These are phyloP conservation scores for Crenichthys baileyi DNA, from an alignment of 2,797 vertebrate genomes.

Conservation along the genomic window DNA sequence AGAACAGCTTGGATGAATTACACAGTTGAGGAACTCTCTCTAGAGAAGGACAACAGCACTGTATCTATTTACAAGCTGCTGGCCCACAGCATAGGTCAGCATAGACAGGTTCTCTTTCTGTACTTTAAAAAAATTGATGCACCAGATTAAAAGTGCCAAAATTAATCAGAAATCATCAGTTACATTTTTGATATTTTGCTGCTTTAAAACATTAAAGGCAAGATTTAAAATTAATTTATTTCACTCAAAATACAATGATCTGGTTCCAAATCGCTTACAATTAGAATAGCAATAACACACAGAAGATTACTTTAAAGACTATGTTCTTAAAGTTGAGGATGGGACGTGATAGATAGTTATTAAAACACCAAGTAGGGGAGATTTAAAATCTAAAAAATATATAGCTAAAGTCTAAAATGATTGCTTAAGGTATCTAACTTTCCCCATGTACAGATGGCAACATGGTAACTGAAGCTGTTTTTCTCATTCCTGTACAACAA, in stretches of 20 bases:
- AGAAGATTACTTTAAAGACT: background rate
- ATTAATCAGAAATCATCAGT: conserved; percentile 14
- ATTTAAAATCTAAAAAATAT: background rate
- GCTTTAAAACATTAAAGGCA: conserved; percentile 6
- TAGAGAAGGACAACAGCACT: conserved; percentile 71
- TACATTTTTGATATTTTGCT: conserved; percentile 19
- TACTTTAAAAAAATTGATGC: conserved; percentile 59
- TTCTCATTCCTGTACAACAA: no score
- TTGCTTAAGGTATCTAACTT: background rate
- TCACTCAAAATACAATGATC: background rate
- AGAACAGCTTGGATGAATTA: conserved; percentile 65
- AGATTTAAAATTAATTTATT: conserved; percentile 10
- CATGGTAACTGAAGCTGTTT: background rate
- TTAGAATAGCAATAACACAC: no score
- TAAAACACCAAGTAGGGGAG: no score
- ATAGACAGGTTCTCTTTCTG: conserved; percentile 46
- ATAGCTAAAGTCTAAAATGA: background rate
- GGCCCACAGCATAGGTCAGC: conserved; percentile 65
- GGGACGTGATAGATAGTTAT: background rate
- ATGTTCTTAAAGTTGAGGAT: background rate
- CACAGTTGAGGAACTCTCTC: conserved; percentile 59
- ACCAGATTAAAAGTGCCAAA: conserved; percentile 14
- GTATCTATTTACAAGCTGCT: conserved; percentile 71
- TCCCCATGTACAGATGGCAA: background rate
- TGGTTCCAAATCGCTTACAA: no score